phyloP scores from a whole-genome alignment of 2,888 invertebrate genomes.

The Troides aeacus region DNA sequence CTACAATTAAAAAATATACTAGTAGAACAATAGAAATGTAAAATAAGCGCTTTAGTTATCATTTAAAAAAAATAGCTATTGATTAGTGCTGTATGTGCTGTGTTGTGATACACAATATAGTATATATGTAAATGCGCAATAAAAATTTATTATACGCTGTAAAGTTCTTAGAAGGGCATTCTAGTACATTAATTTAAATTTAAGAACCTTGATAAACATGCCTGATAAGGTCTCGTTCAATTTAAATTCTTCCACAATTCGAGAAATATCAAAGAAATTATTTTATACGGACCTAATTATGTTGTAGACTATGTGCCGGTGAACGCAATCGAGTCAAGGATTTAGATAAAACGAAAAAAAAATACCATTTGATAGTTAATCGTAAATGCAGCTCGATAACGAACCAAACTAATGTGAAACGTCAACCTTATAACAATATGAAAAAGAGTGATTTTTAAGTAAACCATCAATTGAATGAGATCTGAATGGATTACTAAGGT shows the following conservation, averaged over 20 bases:
- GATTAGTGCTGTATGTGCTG: too few species aligned
- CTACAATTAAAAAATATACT: too few species aligned
- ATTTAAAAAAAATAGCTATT: too few species aligned
- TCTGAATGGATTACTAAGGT: constrained; percentile 15
- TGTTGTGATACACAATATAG: too few species aligned
- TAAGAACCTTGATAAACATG: neutral
- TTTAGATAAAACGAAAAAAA: constrained; percentile 41
- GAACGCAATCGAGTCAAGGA: constrained; percentile 51
- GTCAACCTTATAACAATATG: constrained; percentile 32
- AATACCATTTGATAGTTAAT: constrained; percentile 35
- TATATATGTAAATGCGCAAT: neutral
- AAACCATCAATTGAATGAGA: neutral
- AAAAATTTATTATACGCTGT: neutral
- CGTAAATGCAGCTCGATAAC: constrained; percentile 35
- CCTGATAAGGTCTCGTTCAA: neutral
- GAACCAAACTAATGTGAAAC: constrained; percentile 42
- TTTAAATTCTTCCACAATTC: constrained; percentile 3
- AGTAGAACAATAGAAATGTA: too few species aligned
- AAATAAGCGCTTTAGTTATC: too few species aligned
- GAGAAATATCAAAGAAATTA: constrained; percentile 12
- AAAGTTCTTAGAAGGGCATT: too few species aligned
- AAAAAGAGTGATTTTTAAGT: constrained; percentile 2
- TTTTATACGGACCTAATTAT: constrained; percentile 24
- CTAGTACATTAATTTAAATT: neutral
- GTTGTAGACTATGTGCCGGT: constrained; percentile 39